These are phyloP conservation scores for Pantherophis vulpinus DNA, from an alignment of 2,797 vertebrate species.

Conservation along the genomic window DNA sequence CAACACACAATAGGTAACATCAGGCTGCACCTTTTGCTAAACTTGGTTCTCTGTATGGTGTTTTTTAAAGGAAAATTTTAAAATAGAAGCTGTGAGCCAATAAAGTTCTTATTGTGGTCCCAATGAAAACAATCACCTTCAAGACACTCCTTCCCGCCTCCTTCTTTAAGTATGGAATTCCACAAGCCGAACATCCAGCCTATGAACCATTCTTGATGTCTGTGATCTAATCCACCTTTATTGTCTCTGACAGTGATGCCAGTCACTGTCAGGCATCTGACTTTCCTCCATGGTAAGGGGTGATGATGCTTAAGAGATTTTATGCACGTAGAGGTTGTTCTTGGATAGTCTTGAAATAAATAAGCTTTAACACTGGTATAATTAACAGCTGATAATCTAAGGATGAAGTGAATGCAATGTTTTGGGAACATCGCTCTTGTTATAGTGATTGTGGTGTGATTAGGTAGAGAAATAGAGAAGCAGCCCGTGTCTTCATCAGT, in stretches of 20 bases:
- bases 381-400: not conserved
- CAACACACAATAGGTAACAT: not conserved
- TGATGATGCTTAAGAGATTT: not conserved
- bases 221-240: not conserved
- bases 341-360: not conserved
- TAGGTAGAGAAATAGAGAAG: not conserved
- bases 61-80: not conserved
- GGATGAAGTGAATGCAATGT: not conserved
- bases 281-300: not conserved
- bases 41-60: not conserved
- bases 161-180: not conserved
- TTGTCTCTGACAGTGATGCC: not conserved
- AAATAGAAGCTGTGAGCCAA: not conserved
- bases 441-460: not conserved
- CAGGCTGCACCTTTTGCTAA: not conserved
- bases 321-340: not conserved
- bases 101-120: not conserved
- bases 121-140: not conserved
- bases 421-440: not conserved
- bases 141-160: not conserved
- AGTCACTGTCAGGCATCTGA: not conserved
- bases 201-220: not conserved
- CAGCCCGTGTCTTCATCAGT: not conserved
- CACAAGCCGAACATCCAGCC: not conserved
- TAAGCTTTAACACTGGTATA: not conserved